Evolutionary conservation across 2,888 invertebrate species (phyloP).

Genomic region (Aspidapion aeneum): DNA sequence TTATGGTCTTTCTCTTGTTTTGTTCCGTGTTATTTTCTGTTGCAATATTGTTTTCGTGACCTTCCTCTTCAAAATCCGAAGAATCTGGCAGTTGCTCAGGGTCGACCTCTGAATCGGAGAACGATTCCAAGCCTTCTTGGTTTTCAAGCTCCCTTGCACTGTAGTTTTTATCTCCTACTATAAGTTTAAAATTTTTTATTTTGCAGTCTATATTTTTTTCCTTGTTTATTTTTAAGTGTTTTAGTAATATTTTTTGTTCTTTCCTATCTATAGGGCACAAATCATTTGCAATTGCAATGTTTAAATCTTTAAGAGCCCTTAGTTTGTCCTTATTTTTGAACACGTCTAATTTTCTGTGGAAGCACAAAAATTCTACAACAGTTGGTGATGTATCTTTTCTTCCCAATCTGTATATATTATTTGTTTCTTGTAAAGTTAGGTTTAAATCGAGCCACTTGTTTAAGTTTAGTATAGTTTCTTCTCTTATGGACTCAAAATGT

Average conservation of each 20-base stretch:
- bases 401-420: not conserved
- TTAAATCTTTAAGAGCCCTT: too few species aligned
- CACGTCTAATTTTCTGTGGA: too few species aligned
- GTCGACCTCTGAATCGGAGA: not conserved
- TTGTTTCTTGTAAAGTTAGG: not conserved
- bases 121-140: not conserved
- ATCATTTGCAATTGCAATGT: not conserved
- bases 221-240: not conserved
- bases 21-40: not conserved
- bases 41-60: not conserved
- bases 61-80: not conserved
- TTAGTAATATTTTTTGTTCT: not conserved
- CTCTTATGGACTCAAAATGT: not conserved
- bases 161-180: not conserved
- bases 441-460: not conserved
- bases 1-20: not conserved
- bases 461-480: not conserved
- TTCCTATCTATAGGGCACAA: not conserved
- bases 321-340: too few species aligned
- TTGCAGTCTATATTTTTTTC: not conserved
- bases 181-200: not conserved
- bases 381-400: too few species aligned
- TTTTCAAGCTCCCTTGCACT: not conserved
- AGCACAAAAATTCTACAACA: too few species aligned
- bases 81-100: too few species aligned